Conservation (phyloP, 2,113 vertebrate species). For the Alligator mississippiensis region DNA sequence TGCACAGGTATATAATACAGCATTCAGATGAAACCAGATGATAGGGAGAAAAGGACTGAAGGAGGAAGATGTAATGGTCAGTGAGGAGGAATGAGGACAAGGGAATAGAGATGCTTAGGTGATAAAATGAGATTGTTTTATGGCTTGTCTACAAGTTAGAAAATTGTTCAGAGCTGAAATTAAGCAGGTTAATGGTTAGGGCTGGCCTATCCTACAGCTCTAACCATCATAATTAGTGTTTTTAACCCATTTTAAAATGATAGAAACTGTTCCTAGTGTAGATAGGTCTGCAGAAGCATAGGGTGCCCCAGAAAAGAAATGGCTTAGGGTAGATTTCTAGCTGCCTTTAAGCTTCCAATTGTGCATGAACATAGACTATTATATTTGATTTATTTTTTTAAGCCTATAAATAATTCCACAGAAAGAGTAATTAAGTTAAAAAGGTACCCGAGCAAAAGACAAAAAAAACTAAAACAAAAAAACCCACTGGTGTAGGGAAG, state of each 20-base stretch:
- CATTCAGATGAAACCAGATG: fast-evolving
- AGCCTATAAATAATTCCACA: not conserved
- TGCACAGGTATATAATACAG: not conserved
- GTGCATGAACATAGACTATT: not conserved
- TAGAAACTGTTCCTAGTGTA: not conserved
- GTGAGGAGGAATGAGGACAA: not conserved
- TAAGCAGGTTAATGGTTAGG: not conserved
- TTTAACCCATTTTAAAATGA: slow-evolving; percentile 12
- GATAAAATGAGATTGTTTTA: not conserved
- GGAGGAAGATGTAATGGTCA: not conserved
- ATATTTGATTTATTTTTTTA: not conserved
- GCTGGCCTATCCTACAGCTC: fast-evolving
- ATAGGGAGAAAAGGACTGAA: not conserved
- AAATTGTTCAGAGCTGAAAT: not conserved
- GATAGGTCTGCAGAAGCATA: not conserved
- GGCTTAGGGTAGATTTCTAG: not conserved
- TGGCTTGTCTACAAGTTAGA: not conserved
- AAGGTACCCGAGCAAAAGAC: not conserved
- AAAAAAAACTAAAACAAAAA: not conserved
- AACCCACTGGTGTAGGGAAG: not conserved
- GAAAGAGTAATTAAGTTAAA: not conserved
- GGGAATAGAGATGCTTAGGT: not conserved
- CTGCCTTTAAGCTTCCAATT: not conserved
- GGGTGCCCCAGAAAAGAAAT: not conserved
- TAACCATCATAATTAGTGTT: not conserved